phyloP scores from a whole-genome alignment of 2,113 vertebrate genomes.

The Callipepla squamata region DNA sequence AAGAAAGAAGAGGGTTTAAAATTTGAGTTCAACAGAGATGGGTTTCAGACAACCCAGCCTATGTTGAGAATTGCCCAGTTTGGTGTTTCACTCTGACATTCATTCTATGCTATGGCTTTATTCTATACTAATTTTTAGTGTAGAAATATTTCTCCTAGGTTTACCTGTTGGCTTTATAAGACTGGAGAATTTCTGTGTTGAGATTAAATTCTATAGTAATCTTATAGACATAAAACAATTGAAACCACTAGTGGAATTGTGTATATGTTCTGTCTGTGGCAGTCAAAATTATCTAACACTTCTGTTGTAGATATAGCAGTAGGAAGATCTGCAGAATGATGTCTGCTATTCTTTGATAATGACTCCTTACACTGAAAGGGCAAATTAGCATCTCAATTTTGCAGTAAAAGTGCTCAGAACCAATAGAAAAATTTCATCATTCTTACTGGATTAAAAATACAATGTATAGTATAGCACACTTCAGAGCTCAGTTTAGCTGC shows the following conservation, averaged over 20 bases:
- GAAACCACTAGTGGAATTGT: not conserved
- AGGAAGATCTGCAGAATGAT: not conserved
- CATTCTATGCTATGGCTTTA: not conserved
- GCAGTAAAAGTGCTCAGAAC: not conserved
- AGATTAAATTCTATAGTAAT: not conserved
- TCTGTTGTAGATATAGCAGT: not conserved
- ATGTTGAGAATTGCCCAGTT: not conserved
- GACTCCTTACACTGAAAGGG: not conserved
- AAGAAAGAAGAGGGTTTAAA: not conserved
- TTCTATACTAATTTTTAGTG: not conserved
- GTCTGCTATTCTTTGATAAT: not conserved
- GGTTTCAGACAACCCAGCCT: not conserved
- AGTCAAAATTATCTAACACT: not conserved
- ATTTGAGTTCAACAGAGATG: not conserved
- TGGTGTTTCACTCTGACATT: not conserved
- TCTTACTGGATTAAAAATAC: not conserved
- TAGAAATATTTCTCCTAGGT: not conserved
- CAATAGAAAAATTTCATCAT: not conserved
- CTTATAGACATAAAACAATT: not conserved
- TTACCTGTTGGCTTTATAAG: not conserved
- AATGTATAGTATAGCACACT: not conserved
- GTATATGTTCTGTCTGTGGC: accelerated
- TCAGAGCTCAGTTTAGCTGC: not conserved
- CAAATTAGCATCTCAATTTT: not conserved
- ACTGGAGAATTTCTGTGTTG: not conserved